These are phyloP conservation scores for Conops quadrifasciatus DNA, from an alignment of 2,888 invertebrate species.

Conservation along the genomic window DNA sequence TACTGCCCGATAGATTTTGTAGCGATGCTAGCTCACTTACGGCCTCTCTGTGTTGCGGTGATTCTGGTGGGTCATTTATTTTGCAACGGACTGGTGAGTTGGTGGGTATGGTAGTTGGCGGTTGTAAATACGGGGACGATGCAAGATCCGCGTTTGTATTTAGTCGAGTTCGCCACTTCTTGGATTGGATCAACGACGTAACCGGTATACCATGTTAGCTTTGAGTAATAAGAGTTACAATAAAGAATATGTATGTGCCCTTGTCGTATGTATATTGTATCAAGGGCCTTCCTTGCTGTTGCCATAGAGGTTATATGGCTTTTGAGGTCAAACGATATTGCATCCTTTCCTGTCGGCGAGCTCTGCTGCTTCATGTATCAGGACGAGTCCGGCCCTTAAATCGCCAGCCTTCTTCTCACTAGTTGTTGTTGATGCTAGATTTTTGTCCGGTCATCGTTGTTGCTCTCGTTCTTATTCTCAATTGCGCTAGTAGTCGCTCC, in stretches of 20 bases:
- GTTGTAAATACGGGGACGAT: too few species aligned
- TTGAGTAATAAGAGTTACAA: too few species aligned
- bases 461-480: not conserved
- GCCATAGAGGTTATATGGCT: not conserved
- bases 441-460: not conserved
- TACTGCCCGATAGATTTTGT: too few species aligned
- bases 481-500: not conserved
- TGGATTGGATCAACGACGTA: too few species aligned
- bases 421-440: not conserved
- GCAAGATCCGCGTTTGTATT: too few species aligned
- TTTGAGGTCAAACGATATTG: not conserved
- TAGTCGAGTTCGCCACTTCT: too few species aligned
- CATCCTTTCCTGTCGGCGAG: not conserved
- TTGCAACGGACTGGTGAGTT: too few species aligned
- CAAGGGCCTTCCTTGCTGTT: not conserved
- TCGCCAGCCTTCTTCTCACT: not conserved
- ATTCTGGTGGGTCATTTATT: too few species aligned
- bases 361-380: not conserved
- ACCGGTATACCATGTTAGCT: too few species aligned
- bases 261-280: not conserved
- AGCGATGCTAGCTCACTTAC: too few species aligned
- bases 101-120: too few species aligned
- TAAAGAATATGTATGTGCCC: not conserved
- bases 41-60: too few species aligned
- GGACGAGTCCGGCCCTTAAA: not conserved